A percentile compares a stretch with the other conserved stretches of the same genome.
These are phyloP conservation scores for Andrena marginata DNA, from an alignment of 2,888 invertebrate species.

Conservation along the genomic window DNA sequence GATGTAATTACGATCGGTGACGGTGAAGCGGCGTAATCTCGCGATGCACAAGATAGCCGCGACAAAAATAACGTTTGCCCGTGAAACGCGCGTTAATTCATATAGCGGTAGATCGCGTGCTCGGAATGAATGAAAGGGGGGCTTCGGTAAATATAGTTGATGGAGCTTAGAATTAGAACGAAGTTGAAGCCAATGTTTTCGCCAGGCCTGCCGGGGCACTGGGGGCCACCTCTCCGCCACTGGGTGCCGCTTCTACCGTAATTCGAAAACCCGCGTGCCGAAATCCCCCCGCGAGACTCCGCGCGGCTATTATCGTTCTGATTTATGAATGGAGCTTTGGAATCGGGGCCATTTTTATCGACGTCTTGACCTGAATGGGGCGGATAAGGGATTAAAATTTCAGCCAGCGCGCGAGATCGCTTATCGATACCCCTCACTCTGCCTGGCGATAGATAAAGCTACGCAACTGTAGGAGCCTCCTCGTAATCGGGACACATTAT, in stretches of 20 bases:
- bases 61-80: constrained; percentile 65
- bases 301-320: no score
- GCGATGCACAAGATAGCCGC: constrained; percentile 53
- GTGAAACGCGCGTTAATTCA: constrained; percentile 69
- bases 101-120: constrained; percentile 70
- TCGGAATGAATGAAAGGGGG: constrained; percentile 73
- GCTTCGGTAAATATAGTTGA: constrained; percentile 70
- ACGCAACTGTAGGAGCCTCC: background rate
- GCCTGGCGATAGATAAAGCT: background rate
- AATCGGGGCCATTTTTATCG: background rate
- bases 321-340: no score
- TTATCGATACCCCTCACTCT: no score
- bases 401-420: no score
- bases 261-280: no score
- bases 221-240: no score
- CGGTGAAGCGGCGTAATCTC: constrained; percentile 43
- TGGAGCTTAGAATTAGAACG: constrained; percentile 71
- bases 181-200: constrained; percentile 67
- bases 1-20: constrained; percentile 29
- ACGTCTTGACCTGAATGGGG: no score
- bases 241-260: no score
- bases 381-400: no score
- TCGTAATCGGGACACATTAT: constrained; percentile 17
- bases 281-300: no score
- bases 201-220: constrained; percentile 11